Evolutionary conservation across 1,140 invertebrate genomes (phyloP).

Genomic region (Rhyzopertha dominica): DNA sequence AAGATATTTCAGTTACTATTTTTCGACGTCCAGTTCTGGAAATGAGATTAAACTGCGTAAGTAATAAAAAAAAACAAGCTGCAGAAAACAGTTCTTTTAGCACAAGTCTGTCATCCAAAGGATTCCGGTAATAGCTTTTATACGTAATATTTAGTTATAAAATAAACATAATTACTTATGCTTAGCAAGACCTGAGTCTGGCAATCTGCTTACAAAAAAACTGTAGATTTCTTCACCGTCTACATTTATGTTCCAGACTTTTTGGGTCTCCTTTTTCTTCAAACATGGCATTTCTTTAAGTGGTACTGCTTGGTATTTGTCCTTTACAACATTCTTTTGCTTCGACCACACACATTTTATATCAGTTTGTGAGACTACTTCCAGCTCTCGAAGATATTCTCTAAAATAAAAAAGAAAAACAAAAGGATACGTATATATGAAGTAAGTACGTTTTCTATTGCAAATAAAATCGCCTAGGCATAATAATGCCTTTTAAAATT

Average conservation of each 20-base stretch:
- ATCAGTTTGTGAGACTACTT: constrained; percentile 4
- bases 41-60: too few relatives aligned
- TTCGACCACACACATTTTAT: constrained; percentile 7
- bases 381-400: not conserved
- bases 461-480: too few relatives aligned
- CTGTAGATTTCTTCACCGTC: not conserved
- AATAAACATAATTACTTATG: constrained; percentile 5
- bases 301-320: constrained; percentile 6
- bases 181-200: constrained; percentile 1
- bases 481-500: too few relatives aligned
- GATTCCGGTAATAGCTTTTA: not conserved
- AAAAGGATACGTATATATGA: too few relatives aligned
- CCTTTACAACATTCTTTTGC: constrained; percentile 3
- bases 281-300: constrained; percentile 6
- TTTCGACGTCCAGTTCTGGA: not conserved
- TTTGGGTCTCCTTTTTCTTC: not conserved
- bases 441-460: too few relatives aligned
- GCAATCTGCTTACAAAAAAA: constrained; percentile 3
- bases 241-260: not conserved
- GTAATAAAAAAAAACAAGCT: too few relatives aligned
- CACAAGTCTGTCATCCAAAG: not conserved
- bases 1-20: not conserved
- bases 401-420: too few relatives aligned
- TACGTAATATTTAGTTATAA: not conserved
- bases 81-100: too few relatives aligned